phyloP scores from a whole-genome alignment of 2,888 invertebrate genomes.

The Drosophila kambysellisi region DNA sequence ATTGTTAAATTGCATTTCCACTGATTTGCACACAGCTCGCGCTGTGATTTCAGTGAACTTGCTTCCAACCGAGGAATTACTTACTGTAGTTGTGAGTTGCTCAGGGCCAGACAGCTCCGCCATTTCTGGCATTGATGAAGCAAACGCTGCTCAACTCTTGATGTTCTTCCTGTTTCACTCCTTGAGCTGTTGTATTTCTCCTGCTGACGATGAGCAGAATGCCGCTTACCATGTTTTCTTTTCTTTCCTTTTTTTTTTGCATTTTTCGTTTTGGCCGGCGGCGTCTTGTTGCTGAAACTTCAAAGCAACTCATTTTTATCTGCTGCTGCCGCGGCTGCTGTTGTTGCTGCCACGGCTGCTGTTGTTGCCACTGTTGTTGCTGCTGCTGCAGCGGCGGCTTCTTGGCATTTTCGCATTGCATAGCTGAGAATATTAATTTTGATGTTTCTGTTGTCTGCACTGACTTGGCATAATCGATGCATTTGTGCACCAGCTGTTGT shows the following conservation, averaged over 20 bases:
- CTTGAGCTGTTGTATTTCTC: slow-evolving; percentile 11
- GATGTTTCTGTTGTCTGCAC: slow-evolving; percentile 50
- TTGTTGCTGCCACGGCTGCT: neutral
- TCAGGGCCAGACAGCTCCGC: slow-evolving; percentile 27
- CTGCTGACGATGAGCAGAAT: slow-evolving; percentile 39
- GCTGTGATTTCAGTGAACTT: slow-evolving; percentile 52
- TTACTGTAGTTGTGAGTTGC: slow-evolving; percentile 30
- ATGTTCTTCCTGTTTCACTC: slow-evolving; percentile 41
- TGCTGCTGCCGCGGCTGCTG: slow-evolving; percentile 1
- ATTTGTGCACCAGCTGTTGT: slow-evolving; percentile 52
- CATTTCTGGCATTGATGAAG: slow-evolving; percentile 66
- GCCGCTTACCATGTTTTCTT: slow-evolving; percentile 35
- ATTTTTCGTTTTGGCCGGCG: slow-evolving; percentile 27
- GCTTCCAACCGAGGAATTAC: slow-evolving; percentile 43
- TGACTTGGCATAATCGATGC: slow-evolving; percentile 74
- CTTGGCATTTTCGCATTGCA: slow-evolving; percentile 62
- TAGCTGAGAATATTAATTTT: slow-evolving; percentile 72
- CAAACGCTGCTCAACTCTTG: slow-evolving; percentile 49
- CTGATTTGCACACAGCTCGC: slow-evolving; percentile 40
- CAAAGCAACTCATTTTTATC: slow-evolving; percentile 63
- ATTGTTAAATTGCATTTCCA: slow-evolving; percentile 62
- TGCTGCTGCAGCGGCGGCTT: slow-evolving; percentile 11
- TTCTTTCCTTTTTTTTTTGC: neutral
- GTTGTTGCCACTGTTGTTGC: neutral
- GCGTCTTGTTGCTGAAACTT: slow-evolving; percentile 54